Base-by-base conservation (phyloP, 2,113 vertebrate genomes). In the Scortum barcoo region DNA sequence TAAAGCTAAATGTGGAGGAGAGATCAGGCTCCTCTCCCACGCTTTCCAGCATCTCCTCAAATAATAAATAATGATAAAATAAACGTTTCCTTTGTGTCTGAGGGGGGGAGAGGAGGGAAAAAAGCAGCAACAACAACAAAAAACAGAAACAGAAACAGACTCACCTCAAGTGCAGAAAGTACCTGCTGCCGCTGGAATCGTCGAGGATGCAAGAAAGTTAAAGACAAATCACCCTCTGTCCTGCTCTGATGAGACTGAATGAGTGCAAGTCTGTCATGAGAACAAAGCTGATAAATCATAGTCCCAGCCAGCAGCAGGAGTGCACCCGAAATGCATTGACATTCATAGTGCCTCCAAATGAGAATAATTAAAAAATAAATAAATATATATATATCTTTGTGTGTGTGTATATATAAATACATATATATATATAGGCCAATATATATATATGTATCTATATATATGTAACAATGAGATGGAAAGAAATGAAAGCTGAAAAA, bases 131-230 rank as follows among this genome's bases (percentile, higher is more conserved):
- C n/a, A n/a, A n/a, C n/a, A n/a, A n/a, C n/a, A n/a, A n/a, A n/a
- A n/a, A 14, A 7, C 30, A 6, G 10, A 46, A 36, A 24, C 7
- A 14, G 5, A 60, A 19, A 42, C 33, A 77, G 61, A 88, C 94
- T 92, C 89, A 95, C 94, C 95, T 95, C 89, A 85, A 86, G 89
- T 78, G 80, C 72, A 72, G 68, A 86, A 86, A 76, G 91, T 90
- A 86, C 76, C 88, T 77, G 70, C 85, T 80, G 80, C 89, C 81
- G 88, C 82, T 72, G 56, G 78, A 84, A 83, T 82, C 78, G 89
- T 91, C 79, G 83, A 91, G 81, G 80, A 84, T 76, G 88, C 78
- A 80, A 72, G 72, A 93, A 96, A 95, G 94, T 96, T 95, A 80
- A 86, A 80, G 79, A 28, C 26, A 86, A 87, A 80, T 87, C 73